Base-by-base conservation (phyloP, 2,888 invertebrate species). In the Meteorus colon region DNA sequence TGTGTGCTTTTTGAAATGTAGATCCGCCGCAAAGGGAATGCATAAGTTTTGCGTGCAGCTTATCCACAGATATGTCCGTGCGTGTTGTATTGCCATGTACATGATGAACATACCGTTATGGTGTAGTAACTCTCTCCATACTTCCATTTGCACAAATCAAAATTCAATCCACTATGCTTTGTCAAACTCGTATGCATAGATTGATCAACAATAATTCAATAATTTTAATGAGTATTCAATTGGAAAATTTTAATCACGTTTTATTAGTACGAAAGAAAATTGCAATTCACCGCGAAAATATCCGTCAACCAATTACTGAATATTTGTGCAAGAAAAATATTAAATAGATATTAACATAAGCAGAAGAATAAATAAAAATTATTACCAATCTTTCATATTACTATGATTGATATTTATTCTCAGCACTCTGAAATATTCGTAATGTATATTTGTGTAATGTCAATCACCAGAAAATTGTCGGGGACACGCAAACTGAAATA, bases 11-110 rank as follows among this genome's bases (percentile, higher is more conserved):
- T 85, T 85, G 81, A 82, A 83, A 85, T 83, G 82, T 82, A 80
- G 78, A 81, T 81, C 41, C 73, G 69, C 78, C 79, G 78, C 81
- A 85, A 82, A 85, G 84, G 76, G 85, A 85, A 85, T 85, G 79
- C 81, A 82, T 85, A 85, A 85, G 62, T 82, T 82, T 76, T 6
- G 27, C 76, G 70, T 72, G 51, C 48, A n/a, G 31, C 29, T 37
- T 71, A 55, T 69, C 29, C 34, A 19, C 10, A 69, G 51, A 67
- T 16, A 45, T 27, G 29, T 27, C 3, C 27, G 45, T 27, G 45
- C 24, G 37, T 41, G 24, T 24, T 41, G 31, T 19, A 66, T 45
- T 37, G 29, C 29, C 16, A 63, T 31, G 34, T 63, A 31, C n/a
- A 16, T 62, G 27, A 41, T 62, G 4, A 62, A 48, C 48, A 48